phyloP scores from a whole-genome alignment of 2,888 invertebrate genomes.

The Aphidoletes aphidimyza region DNA sequence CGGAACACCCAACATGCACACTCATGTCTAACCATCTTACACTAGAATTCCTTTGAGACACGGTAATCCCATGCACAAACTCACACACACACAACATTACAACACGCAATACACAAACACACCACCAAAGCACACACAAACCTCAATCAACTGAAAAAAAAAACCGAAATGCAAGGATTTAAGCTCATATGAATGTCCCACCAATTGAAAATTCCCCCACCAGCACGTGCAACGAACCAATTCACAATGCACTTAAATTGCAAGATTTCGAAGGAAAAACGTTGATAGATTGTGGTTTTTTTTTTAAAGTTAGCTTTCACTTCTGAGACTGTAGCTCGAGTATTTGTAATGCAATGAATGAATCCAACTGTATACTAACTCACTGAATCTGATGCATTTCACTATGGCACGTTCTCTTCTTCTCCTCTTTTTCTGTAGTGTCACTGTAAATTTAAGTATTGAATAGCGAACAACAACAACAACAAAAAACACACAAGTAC shows the following conservation, averaged over 20 bases:
- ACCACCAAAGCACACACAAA: background rate
- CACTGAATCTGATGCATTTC: no score
- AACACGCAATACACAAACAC: background rate
- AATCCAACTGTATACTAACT: no score
- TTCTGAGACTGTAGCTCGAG: no score
- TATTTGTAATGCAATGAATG: no score
- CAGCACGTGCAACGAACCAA: slow-evolving; percentile 18
- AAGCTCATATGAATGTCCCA: background rate
- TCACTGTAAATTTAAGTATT: background rate
- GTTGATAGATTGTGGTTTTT: no score
- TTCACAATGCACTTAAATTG: background rate
- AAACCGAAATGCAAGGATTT: background rate
- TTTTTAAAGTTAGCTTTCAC: no score
- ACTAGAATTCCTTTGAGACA: background rate
- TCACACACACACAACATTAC: background rate
- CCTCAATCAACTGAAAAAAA: background rate
- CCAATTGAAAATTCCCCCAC: slow-evolving; percentile 7
- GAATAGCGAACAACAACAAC: background rate
- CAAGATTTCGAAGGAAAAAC: no score
- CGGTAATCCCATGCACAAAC: background rate
- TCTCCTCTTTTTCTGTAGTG: background rate
- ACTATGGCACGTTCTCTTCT: no score
- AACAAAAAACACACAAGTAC: background rate
- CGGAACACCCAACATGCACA: background rate
- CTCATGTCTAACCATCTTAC: background rate